Evolutionary conservation across 2,113 vertebrate species (phyloP).

Genomic region (Myanophis thanlyinensis): DNA sequence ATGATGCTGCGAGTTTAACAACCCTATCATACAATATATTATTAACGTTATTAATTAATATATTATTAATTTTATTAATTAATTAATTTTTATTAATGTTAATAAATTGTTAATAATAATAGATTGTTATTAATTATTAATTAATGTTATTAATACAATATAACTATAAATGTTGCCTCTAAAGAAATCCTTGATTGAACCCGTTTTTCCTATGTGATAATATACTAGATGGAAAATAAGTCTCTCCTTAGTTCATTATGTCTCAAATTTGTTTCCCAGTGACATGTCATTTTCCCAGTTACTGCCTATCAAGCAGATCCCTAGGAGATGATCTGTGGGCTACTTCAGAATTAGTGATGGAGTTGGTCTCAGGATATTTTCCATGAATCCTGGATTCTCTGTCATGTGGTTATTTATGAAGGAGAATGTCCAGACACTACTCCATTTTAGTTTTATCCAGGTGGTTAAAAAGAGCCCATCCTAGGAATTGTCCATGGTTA

Average conservation of each 20-base stretch:
- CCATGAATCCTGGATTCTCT: not conserved
- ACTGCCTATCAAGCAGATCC: not conserved
- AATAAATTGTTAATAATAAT: too few species aligned
- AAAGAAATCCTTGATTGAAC: not conserved
- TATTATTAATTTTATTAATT: too few species aligned
- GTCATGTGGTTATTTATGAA: not conserved
- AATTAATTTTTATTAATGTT: too few species aligned
- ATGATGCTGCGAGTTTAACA: too few species aligned
- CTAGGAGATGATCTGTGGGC: not conserved
- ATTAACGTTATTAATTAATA: too few species aligned
- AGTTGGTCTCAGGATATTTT: not conserved
- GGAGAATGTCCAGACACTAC: not conserved
- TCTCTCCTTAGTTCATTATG: not conserved
- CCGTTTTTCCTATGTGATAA: not conserved
- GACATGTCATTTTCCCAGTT: not conserved
- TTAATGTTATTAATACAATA: too few species aligned
- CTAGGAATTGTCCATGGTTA: not conserved
- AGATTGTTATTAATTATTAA: too few species aligned
- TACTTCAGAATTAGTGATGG: not conserved
- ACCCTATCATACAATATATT: not conserved
- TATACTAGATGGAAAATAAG: not conserved
- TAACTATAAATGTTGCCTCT: not conserved
- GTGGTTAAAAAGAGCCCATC: not conserved
- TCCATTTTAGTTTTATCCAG: not conserved
- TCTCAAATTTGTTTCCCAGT: not conserved